Percentiles rank a stretch among this genome's conserved stretches.
phyloP scores from a whole-genome alignment of 2,888 invertebrate species.

The Diaprepes abbreviatus region DNA sequence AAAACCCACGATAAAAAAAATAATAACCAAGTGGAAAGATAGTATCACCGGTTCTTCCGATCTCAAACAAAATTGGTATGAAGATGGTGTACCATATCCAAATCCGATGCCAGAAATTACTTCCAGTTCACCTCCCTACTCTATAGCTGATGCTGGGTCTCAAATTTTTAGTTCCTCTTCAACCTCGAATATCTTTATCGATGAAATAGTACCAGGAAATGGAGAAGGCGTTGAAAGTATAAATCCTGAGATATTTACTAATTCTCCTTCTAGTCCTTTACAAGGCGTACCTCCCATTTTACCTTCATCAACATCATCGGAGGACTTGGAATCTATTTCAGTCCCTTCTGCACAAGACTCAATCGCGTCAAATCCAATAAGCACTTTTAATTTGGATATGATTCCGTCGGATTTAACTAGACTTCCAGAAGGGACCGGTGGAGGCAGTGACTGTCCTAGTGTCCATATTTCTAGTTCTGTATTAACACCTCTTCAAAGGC shows the following conservation, averaged over 20 bases:
- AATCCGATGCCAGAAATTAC: constrained; percentile 61
- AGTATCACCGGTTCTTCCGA: constrained; percentile 58
- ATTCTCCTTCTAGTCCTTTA: constrained; percentile 41
- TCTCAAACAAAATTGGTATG: constrained; percentile 67
- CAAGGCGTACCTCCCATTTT: constrained; percentile 46
- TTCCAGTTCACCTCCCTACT: constrained; percentile 62
- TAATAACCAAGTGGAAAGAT: constrained; percentile 72
- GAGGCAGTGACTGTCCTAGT: constrained; percentile 68
- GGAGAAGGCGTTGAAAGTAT: constrained; percentile 10
- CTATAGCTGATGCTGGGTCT: constrained; percentile 50
- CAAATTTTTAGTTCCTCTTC: constrained; percentile 35
- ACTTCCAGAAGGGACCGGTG: constrained; percentile 34
- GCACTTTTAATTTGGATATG: constrained; percentile 60
- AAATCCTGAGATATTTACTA: constrained; percentile 42
- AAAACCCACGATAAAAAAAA: constrained; percentile 63
- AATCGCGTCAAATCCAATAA: constrained; percentile 53
- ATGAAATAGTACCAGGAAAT: constrained; percentile 19
- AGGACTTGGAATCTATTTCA: constrained; percentile 44
- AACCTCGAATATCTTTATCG: constrained; percentile 27
- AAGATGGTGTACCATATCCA: constrained; percentile 62
- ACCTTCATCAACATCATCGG: constrained; percentile 23
- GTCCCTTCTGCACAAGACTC: constrained; percentile 34
- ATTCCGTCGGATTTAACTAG: constrained; percentile 53
- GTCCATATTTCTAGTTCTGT: constrained; percentile 72
- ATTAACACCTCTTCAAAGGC: constrained; percentile 70